A percentile compares a stretch with the other conserved stretches of the same genome.
Conservation (phyloP, 2,888 invertebrate genomes). For the Neria commutata region DNA sequence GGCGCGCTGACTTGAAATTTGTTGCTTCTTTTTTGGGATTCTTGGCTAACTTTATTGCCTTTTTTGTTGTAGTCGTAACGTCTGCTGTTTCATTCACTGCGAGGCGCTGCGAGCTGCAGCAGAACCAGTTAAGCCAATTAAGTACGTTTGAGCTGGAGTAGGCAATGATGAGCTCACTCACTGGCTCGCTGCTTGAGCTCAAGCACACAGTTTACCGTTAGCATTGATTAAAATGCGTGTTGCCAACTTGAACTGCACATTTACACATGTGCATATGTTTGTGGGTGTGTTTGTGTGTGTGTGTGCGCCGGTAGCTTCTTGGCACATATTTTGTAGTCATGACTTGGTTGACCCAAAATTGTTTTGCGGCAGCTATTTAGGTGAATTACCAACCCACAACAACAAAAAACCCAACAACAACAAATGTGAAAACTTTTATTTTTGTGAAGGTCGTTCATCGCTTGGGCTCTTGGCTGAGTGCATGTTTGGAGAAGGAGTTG, state of each 20-base stretch:
- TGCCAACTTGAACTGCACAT: not conserved
- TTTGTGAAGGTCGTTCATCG: too few relatives aligned
- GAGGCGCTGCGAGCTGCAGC: constrained; percentile 13
- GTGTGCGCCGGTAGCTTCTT: not conserved
- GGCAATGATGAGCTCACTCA: not conserved
- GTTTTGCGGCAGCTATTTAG: not conserved
- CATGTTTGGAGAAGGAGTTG: not conserved
- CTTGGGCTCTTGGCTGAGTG: too few relatives aligned
- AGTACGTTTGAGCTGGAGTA: too few relatives aligned
- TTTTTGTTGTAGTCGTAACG: not conserved
- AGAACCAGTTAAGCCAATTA: constrained; percentile 27
- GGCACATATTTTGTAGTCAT: constrained; percentile 5
- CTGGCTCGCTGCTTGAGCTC: too few relatives aligned
- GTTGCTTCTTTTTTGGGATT: not conserved
- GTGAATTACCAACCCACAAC: not conserved
- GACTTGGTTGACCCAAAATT: constrained; percentile 17
- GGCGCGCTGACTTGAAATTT: not conserved
- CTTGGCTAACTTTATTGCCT: not conserved
- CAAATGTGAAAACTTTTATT: too few relatives aligned
- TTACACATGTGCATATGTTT: not conserved
- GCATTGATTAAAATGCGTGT: constrained; percentile 49
- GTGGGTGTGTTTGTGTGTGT: not conserved
- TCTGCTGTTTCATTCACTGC: not conserved
- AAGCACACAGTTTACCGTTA: constrained; percentile 38
- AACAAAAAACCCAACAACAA: not conserved